phyloP scores from a whole-genome alignment of 1,140 invertebrate species.

The honey bee (Apis mellifera) region Amel_HAv3.1 CM009941.2:13394001-13394500 shows the following conservation, averaged over 20 bases:
- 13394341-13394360: slow-evolving; percentile 13
- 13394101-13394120: slow-evolving; percentile 59
- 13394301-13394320: slow-evolving; percentile 19
- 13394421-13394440: background rate
- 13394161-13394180: slow-evolving; percentile 54
- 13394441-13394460: too few relatives aligned
- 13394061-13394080: slow-evolving; percentile 46
- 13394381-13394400: background rate
- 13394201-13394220: slow-evolving; percentile 53
- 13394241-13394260: slow-evolving; percentile 48
- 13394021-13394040: slow-evolving; percentile 27
- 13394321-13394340: slow-evolving; percentile 9
- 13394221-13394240: slow-evolving; percentile 42
- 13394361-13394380: background rate
- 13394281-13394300: background rate
- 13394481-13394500: too few relatives aligned
- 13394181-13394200: slow-evolving; percentile 52
- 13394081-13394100: slow-evolving; percentile 45
- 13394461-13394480: too few relatives aligned
- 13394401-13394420: too few relatives aligned
- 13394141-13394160: slow-evolving; percentile 55
- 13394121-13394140: slow-evolving; percentile 35
- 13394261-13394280: slow-evolving; percentile 17
- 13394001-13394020: slow-evolving; percentile 21
- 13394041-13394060: slow-evolving; percentile 18